These are phyloP conservation scores for Myotis lucifugus DNA, from an alignment of 2,113 vertebrate genomes.

Conservation along the genomic window DNA sequence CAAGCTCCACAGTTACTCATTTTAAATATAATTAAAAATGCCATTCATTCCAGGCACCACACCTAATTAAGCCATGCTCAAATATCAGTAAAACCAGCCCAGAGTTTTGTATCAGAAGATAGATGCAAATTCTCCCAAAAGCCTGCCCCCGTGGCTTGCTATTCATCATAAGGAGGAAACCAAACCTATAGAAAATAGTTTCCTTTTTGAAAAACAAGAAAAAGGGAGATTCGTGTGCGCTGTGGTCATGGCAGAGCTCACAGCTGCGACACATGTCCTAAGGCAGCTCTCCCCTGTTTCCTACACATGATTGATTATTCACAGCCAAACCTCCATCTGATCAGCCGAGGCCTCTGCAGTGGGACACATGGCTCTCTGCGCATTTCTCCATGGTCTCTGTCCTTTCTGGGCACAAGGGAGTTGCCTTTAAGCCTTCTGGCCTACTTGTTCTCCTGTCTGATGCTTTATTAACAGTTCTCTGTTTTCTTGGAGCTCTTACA, in stretches of 20 bases:
- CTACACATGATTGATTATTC: background rate
- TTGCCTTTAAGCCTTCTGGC: background rate
- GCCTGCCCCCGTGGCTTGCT: background rate
- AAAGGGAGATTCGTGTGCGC: background rate
- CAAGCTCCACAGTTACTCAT: background rate
- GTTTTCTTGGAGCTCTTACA: background rate
- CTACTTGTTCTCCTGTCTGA: background rate
- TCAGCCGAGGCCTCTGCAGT: background rate
- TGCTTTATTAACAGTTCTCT: background rate
- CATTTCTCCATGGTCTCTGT: fast-evolving
- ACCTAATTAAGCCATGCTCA: background rate
- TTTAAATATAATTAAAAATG: background rate
- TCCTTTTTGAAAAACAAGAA: background rate
- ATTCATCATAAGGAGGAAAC: background rate
- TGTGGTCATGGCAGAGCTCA: fast-evolving
- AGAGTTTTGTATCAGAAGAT: background rate
- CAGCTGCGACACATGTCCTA: fast-evolving
- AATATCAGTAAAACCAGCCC: background rate
- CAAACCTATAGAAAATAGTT: background rate
- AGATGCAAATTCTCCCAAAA: background rate
- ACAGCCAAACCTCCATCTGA: background rate
- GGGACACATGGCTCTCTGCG: fast-evolving
- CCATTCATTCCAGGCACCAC: too few species aligned
- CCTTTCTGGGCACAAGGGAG: background rate
- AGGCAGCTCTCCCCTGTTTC: fast-evolving